Evolutionary conservation across 2,888 invertebrate genomes (phyloP).

Genomic region (Pteria penguin): DNA sequence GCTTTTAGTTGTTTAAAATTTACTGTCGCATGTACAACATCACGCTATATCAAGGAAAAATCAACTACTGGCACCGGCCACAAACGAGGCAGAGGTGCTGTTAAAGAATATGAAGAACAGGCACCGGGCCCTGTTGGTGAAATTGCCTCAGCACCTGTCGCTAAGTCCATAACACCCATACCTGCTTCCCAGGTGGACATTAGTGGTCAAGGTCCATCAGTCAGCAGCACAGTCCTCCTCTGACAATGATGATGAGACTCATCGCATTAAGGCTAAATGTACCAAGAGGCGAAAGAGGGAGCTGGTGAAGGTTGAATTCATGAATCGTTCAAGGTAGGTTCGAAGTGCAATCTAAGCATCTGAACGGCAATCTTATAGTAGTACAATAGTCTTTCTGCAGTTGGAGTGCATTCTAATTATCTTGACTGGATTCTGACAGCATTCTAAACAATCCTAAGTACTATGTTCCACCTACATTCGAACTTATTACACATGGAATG

Average conservation of each 20-base stretch:
- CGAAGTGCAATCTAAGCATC: too few species aligned
- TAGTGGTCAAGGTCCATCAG: background rate
- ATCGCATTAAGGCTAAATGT: background rate
- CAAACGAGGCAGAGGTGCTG: too few species aligned
- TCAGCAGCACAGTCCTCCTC: background rate
- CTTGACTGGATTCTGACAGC: too few species aligned
- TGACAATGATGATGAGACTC: background rate
- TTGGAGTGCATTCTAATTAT: too few species aligned
- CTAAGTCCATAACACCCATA: background rate
- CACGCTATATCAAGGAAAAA: background rate
- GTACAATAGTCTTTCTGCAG: too few species aligned
- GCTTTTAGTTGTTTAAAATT: background rate
- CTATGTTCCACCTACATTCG: too few species aligned
- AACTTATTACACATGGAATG: too few species aligned
- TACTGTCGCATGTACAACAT: background rate
- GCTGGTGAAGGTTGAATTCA: background rate
- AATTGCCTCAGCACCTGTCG: conserved; percentile 1
- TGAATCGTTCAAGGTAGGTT: too few species aligned
- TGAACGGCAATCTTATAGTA: too few species aligned
- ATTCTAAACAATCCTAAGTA: too few species aligned
- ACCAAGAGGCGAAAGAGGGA: background rate
- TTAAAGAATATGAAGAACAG: too few species aligned
- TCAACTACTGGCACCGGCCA: background rate
- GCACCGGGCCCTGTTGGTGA: background rate
- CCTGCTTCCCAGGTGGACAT: too few species aligned